These are phyloP conservation scores for Myiopsitta monachus DNA, from an alignment of 2,113 vertebrate genomes.

Conservation along the genomic window DNA sequence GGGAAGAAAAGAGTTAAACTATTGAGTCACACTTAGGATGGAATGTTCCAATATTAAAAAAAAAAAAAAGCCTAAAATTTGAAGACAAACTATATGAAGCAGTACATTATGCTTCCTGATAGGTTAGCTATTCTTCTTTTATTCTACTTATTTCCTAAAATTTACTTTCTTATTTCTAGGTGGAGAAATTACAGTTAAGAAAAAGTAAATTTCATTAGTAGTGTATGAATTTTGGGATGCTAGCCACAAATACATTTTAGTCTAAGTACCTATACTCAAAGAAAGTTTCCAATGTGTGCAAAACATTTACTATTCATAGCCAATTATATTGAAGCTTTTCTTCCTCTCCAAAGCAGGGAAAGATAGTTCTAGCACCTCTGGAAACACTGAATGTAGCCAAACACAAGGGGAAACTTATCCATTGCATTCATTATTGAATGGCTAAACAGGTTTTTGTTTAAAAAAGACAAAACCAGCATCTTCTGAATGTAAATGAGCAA, in stretches of 20 bases:
- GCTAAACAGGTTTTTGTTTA: background rate
- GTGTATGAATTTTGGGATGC: background rate
- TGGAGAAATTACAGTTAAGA: background rate
- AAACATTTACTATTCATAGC: fast-evolving
- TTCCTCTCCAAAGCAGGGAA: background rate
- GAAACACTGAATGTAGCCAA: background rate
- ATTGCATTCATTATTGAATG: background rate
- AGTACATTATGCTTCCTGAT: background rate
- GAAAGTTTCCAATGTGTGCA: fast-evolving
- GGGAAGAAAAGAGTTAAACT: background rate
- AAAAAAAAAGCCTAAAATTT: background rate
- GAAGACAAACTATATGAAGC: background rate
- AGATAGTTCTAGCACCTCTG: background rate
- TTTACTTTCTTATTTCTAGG: background rate
- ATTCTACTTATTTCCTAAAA: background rate
- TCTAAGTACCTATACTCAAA: fast-evolving
- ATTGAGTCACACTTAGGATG: background rate
- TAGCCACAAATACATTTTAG: background rate
- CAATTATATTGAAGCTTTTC: background rate
- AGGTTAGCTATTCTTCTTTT: background rate
- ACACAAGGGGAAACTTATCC: background rate
- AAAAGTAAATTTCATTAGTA: background rate
- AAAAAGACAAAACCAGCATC: background rate
- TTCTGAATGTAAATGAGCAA: background rate
- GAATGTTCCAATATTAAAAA: background rate